These are phyloP conservation scores for Sclerurus mexicanus DNA, from an alignment of 2,113 vertebrate species.

Conservation along the genomic window DNA sequence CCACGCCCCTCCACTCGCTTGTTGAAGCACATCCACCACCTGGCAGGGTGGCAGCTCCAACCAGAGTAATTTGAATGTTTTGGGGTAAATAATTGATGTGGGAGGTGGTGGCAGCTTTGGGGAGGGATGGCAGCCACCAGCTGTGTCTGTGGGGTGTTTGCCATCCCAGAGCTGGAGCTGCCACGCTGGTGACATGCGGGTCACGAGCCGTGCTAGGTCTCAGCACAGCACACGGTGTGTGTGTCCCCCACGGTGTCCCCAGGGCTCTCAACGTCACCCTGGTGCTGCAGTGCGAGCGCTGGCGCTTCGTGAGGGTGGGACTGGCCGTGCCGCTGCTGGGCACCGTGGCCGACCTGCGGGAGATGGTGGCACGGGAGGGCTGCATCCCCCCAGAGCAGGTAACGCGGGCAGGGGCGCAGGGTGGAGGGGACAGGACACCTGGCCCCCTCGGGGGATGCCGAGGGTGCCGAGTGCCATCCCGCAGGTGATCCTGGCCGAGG, in stretches of 20 bases:
- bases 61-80: rapidly evolving
- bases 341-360: constrained; percentile 81
- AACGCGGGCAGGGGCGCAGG: background rate
- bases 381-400: constrained; percentile 84
- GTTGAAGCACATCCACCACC: rapidly evolving
- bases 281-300: constrained; percentile 83
- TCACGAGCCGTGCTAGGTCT: rapidly evolving
- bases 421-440: background rate
- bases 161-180: too few relatives aligned
- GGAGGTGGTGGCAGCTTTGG: background rate
- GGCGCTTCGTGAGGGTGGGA: constrained; percentile 85
- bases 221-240: rapidly evolving
- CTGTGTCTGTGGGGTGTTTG: too few relatives aligned
- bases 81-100: rapidly evolving
- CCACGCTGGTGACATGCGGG: too few relatives aligned
- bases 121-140: too few relatives aligned
- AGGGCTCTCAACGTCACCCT: constrained; percentile 89
- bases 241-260: background rate
- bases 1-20: too few relatives aligned
- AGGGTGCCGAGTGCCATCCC: background rate
- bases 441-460: background rate
- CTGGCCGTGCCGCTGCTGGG: constrained; percentile 87
- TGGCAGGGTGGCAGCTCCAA: rapidly evolving
- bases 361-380: constrained; percentile 87
- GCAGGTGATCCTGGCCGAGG: constrained; percentile 88